Evolutionary conservation across 2,113 vertebrate genomes (phyloP), one percentile per base, ranked within the genome.

Genomic region (Opisthocomus hoazin): DNA sequence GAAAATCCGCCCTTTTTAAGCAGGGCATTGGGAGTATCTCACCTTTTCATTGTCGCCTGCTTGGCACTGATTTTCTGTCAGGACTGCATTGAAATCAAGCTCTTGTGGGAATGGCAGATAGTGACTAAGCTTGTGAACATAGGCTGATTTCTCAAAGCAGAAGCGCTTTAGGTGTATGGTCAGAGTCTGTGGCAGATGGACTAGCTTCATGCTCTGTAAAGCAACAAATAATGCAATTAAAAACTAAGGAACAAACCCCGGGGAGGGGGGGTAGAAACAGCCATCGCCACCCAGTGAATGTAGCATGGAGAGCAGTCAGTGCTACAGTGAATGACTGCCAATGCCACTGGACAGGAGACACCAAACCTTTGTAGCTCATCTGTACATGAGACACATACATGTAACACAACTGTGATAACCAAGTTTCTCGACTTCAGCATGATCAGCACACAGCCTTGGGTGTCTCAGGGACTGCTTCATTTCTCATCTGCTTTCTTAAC

Each of bases 131-230:
- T 98, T 98, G 83, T 74, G 45, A 1, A 80, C 50, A 15, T 0
- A 3, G 24, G 15, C 14, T 20, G 94, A 87, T 27, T 93, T 83
- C 30, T 56, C 89, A 2, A 70, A 87, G 46, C 66, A 93, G 89
- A 98, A 98, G 17, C 98, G 97, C 82, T 96, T 96, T 1, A 98
- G 97, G 60, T 98, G 98, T 46, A 98, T 71, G 15, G 96, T 98
- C 93, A 98, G 58, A 19, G 96, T 98, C 37, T 91, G 95, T 12
- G 98, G 98, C 80, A 98, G 92, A 34, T 36, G 56, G 7, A 74
- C 89, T 4, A 98, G 70, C 84, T 89, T 98, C 80, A 69, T 86
- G 76, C 96, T 96, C 98, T 98, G 90, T 6, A 94, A 97, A 90
- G 36, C 36, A 95, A 91, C 22, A 70, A 66, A 57, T 14, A 22